Evolutionary conservation across 2,888 invertebrate genomes (phyloP).

Genomic region (Pandemis heparana): DNA sequence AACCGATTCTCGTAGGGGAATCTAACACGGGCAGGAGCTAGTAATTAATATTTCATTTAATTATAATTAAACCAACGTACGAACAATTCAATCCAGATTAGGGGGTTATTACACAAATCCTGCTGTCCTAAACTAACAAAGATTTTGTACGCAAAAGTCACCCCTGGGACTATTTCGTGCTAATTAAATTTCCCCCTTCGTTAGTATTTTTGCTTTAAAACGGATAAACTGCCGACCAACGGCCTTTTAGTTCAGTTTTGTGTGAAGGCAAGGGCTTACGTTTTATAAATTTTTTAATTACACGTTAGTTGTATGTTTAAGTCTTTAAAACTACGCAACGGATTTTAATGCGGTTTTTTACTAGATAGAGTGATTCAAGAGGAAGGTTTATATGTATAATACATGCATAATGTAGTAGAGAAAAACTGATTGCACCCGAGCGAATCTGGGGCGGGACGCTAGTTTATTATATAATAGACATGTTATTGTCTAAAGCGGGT

Average conservation of each 20-base stretch:
- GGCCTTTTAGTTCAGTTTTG: slow-evolving; percentile 31
- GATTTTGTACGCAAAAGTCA: slow-evolving; percentile 21
- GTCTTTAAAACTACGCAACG: too few species aligned
- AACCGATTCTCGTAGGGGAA: too few species aligned
- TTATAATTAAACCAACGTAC: slow-evolving; percentile 8
- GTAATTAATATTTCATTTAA: background rate
- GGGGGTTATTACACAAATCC: slow-evolving; percentile 30
- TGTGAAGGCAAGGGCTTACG: background rate
- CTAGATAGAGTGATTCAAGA: too few species aligned
- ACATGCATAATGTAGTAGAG: too few species aligned
- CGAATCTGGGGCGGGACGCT: too few species aligned
- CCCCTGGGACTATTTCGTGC: slow-evolving; percentile 23
- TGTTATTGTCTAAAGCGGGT: too few species aligned
- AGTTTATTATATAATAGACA: too few species aligned
- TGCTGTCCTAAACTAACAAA: slow-evolving; percentile 30
- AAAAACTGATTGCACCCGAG: too few species aligned
- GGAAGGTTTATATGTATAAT: too few species aligned
- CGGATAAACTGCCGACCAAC: slow-evolving; percentile 16
- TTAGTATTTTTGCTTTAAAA: slow-evolving; percentile 33
- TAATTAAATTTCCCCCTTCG: slow-evolving; percentile 39
- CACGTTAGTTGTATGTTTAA: too few species aligned
- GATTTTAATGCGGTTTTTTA: too few species aligned
- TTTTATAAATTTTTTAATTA: slow-evolving; percentile 9
- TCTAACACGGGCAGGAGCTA: too few species aligned
- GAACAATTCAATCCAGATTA: slow-evolving; percentile 31